Evolutionary conservation across 2,113 vertebrate species (phyloP).

Genomic region (Onychostoma macrolepis): DNA sequence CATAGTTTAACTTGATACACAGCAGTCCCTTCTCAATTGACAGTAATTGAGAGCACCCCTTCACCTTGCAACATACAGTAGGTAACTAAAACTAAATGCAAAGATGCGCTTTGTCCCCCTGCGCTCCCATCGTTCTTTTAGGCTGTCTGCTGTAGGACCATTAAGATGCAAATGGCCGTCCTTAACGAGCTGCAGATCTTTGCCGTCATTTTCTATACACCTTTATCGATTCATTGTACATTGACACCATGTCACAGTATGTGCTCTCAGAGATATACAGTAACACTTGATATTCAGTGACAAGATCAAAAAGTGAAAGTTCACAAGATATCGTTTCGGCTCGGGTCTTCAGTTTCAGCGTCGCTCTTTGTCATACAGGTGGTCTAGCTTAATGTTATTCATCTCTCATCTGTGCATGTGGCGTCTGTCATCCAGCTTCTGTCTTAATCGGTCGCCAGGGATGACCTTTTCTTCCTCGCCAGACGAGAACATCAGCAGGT

Average conservation of each 20-base stretch:
- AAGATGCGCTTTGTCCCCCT: slow-evolving; percentile 40
- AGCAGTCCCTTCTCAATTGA: slow-evolving; percentile 48
- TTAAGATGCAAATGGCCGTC: slow-evolving; percentile 22
- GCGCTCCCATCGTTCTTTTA: background rate
- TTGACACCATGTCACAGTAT: slow-evolving; percentile 43
- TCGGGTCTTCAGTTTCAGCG: slow-evolving; percentile 47
- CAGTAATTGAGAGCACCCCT: slow-evolving; percentile 54
- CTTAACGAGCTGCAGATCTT: background rate
- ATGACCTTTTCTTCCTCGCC: slow-evolving; percentile 52
- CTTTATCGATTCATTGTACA: slow-evolving; percentile 45
- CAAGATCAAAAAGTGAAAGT: slow-evolving; percentile 61
- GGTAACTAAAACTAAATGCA: slow-evolving; percentile 46
- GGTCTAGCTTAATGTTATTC: slow-evolving; percentile 51
- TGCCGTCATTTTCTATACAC: slow-evolving; percentile 18
- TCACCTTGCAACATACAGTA: slow-evolving; percentile 44
- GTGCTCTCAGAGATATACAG: slow-evolving; percentile 50
- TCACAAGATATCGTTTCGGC: slow-evolving; percentile 56
- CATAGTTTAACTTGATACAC: slow-evolving; percentile 58
- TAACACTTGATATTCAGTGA: slow-evolving; percentile 59
- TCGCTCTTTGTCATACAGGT: slow-evolving; percentile 44
- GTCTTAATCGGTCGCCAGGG: slow-evolving; percentile 41
- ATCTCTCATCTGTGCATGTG: slow-evolving; percentile 43
- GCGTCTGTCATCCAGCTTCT: slow-evolving; percentile 48
- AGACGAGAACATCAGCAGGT: slow-evolving; percentile 50
- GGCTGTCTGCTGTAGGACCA: background rate